phyloP scores from a whole-genome alignment of 2,888 invertebrate genomes.

The Brenthis ino region DNA sequence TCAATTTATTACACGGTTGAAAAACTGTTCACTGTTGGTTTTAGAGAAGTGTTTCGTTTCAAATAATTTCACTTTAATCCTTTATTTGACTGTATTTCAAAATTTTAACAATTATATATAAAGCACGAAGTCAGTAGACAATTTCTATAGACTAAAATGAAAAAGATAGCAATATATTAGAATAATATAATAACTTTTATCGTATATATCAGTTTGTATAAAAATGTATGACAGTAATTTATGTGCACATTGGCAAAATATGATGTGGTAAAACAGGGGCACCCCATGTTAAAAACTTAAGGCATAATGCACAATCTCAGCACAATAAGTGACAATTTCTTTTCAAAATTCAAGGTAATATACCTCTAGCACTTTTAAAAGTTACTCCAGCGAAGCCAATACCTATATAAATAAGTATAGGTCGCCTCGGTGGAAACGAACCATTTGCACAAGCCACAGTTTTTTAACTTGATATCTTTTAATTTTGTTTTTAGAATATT shows the following conservation, averaged over 20 bases:
- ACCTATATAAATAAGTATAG: slow-evolving; percentile 45
- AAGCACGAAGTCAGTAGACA: slow-evolving; percentile 68
- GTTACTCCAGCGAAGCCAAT: slow-evolving; percentile 66
- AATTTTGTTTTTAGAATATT: slow-evolving; percentile 84
- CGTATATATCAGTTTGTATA: slow-evolving; percentile 80
- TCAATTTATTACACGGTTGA: slow-evolving; percentile 33
- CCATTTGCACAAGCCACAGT: slow-evolving; percentile 77
- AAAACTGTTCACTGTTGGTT: slow-evolving; percentile 38
- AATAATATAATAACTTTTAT: slow-evolving; percentile 75
- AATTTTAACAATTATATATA: slow-evolving; percentile 44
- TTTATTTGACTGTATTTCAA: slow-evolving; percentile 28
- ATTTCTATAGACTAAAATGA: slow-evolving; percentile 80
- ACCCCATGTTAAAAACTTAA: slow-evolving; percentile 66
- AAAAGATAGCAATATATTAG: slow-evolving; percentile 82
- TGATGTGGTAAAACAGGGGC: slow-evolving; percentile 69
- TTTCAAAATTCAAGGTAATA: slow-evolving; percentile 53
- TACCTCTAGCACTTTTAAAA: slow-evolving; percentile 62
- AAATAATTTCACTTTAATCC: slow-evolving; percentile 13
- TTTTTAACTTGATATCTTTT: slow-evolving; percentile 69
- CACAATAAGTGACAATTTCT: slow-evolving; percentile 69
- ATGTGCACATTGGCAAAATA: slow-evolving; percentile 72
- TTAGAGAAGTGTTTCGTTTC: slow-evolving; percentile 11
- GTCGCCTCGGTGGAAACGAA: slow-evolving; percentile 66
- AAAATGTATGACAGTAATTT: slow-evolving; percentile 70
- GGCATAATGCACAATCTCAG: slow-evolving; percentile 76